A percentile compares a stretch with the other conserved stretches of the same genome.
These are phyloP conservation scores for Pheosia gnoma DNA, from an alignment of 2,888 invertebrate species.

Conservation along the genomic window DNA sequence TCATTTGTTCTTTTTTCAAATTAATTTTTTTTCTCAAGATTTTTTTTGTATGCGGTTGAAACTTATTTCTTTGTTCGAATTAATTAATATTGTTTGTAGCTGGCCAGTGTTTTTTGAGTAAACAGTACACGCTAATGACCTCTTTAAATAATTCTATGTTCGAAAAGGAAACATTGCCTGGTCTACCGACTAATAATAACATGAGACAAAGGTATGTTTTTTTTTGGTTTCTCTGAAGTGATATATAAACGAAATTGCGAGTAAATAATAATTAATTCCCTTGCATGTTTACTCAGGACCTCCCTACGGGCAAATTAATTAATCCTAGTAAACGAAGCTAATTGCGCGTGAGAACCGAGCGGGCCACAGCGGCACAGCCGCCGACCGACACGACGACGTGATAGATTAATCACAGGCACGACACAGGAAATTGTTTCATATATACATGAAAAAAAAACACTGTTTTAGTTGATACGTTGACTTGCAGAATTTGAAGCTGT, in stretches of 20 bases:
- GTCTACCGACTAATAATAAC: no score
- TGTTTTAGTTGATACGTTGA: no score
- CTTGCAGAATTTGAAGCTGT: no score
- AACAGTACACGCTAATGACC: no score
- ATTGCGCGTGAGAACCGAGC: slow-evolving; percentile 54
- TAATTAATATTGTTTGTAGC: no score
- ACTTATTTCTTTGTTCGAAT: not conserved
- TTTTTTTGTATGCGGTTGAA: slow-evolving; percentile 10
- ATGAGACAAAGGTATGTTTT: no score
- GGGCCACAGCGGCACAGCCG: slow-evolving; percentile 26
- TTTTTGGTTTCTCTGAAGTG: slow-evolving; percentile 7
- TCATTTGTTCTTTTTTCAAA: slow-evolving; percentile 16
- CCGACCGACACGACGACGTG: slow-evolving; percentile 38
- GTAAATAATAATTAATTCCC: slow-evolving; percentile 55
- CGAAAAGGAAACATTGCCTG: no score
- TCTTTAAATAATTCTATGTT: no score
- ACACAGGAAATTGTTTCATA: slow-evolving; percentile 31
- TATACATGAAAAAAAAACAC: slow-evolving; percentile 13
- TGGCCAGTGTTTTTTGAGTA: no score
- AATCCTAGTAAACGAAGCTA: slow-evolving; percentile 61
- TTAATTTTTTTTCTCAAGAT: not conserved
- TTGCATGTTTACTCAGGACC: slow-evolving; percentile 48
- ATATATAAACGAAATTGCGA: slow-evolving; percentile 33
- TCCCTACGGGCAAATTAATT: slow-evolving; percentile 60
- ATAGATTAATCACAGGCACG: slow-evolving; percentile 41